These are phyloP conservation scores for Carterocephalus palaemon DNA, from an alignment of 2,888 invertebrate species.

Conservation along the genomic window DNA sequence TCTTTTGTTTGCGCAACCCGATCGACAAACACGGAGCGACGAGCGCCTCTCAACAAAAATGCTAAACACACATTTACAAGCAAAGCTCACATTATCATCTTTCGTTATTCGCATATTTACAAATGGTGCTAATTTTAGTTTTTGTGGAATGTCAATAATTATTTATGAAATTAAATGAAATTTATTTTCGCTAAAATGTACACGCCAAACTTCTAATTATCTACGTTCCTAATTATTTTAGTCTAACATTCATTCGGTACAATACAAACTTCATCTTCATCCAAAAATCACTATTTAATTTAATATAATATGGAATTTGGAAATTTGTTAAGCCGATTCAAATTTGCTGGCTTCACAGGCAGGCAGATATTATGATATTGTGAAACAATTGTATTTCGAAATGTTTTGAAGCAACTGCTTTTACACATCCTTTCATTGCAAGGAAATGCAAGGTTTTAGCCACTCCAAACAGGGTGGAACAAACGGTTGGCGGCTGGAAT, in stretches of 20 bases:
- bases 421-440: constrained; percentile 12
- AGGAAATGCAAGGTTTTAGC: constrained; percentile 18
- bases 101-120: constrained; percentile 40
- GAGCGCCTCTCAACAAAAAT: constrained; percentile 50
- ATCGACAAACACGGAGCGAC: constrained; percentile 48
- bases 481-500: constrained; percentile 16
- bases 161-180: not conserved
- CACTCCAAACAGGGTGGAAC: constrained; percentile 22
- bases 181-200: too few species aligned
- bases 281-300: not conserved
- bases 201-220: too few species aligned
- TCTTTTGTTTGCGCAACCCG: constrained; percentile 63
- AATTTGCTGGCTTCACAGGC: not conserved
- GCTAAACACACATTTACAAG: constrained; percentile 64
- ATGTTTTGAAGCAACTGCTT: constrained; percentile 1
- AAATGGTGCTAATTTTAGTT: constrained; percentile 28
- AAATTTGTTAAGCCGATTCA: constrained; percentile 12
- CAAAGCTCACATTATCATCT: constrained; percentile 45
- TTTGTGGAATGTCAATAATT: too few species aligned
- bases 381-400: constrained; percentile 10
- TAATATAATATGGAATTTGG: constrained; percentile 2
- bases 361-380: too few species aligned
- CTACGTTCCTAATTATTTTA: too few species aligned
- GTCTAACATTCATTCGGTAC: too few species aligned
- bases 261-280: too few species aligned